These are phyloP conservation scores for Monoplex corrugatus DNA, from an alignment of 2,888 invertebrate species.

Conservation along the genomic window DNA sequence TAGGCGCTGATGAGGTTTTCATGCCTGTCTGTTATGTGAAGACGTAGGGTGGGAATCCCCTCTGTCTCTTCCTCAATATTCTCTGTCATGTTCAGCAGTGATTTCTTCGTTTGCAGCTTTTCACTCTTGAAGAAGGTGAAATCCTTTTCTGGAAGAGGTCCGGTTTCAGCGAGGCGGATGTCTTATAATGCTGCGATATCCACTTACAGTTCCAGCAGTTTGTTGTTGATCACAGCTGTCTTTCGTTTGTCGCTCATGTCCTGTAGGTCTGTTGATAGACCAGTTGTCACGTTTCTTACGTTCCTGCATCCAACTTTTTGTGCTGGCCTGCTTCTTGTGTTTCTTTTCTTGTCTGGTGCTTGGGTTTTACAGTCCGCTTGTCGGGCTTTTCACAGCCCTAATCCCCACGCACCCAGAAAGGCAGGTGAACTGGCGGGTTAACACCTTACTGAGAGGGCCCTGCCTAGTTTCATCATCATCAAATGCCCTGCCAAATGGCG, in stretches of 20 bases:
- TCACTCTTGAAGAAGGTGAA: not conserved
- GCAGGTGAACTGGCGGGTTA: too few relatives aligned
- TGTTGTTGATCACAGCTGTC: not conserved
- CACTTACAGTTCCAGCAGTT: constrained; percentile 1
- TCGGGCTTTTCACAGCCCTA: not conserved
- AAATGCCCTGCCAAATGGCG: too few relatives aligned
- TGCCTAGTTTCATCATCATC: too few relatives aligned
- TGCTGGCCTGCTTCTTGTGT: not conserved
- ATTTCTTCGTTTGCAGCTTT: not conserved
- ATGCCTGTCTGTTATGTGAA: too few relatives aligned
- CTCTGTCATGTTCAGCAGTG: not conserved
- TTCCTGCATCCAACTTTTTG: constrained; percentile 4
- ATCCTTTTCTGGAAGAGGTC: not conserved
- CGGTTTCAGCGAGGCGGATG: constrained; percentile 7
- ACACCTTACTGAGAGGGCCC: too few relatives aligned
- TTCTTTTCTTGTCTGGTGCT: constrained; percentile 15
- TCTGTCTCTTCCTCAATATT: not conserved
- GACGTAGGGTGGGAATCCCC: not conserved
- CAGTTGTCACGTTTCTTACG: not conserved
- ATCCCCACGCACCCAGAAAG: not conserved
- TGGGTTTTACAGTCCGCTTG: not conserved
- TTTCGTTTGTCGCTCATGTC: not conserved
- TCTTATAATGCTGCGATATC: constrained; percentile 7
- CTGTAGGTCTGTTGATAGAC: not conserved
- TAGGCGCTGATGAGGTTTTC: not conserved